Evolutionary conservation across 1,140 invertebrate species (phyloP).

Genomic region (Augochlora pura): DNA sequence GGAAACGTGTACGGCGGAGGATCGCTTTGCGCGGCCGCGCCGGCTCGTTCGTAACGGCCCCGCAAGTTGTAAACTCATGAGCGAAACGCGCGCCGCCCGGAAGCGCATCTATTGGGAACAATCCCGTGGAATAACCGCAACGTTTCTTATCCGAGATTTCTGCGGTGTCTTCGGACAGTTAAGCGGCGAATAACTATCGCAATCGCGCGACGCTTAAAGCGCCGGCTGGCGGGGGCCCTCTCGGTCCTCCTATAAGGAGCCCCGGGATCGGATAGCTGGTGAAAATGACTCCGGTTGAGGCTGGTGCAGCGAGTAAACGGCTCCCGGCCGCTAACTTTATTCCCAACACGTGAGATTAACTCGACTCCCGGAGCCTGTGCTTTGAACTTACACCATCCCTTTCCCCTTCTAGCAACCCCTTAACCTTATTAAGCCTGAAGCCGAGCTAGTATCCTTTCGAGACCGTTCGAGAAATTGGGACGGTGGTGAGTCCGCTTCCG

Average conservation of each 20-base stretch:
- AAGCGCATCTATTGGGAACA: conserved; percentile 11
- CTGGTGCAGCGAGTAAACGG: conserved; percentile 51
- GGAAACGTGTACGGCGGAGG: not conserved
- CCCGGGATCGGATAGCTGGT: conserved; percentile 52
- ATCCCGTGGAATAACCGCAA: not conserved
- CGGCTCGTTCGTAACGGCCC: not conserved
- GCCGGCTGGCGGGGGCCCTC: conserved; percentile 10
- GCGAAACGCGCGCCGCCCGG: too few relatives aligned
- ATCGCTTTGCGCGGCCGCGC: too few relatives aligned
- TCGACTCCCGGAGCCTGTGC: conserved; percentile 50
- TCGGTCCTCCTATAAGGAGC: conserved; percentile 15
- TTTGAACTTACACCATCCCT: conserved; percentile 53
- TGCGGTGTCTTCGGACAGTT: conserved; percentile 23
- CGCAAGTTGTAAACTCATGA: not conserved
- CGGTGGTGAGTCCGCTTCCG: conserved; percentile 62
- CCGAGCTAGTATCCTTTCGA: conserved; percentile 65
- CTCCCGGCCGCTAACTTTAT: conserved; percentile 65
- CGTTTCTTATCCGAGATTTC: conserved; percentile 48
- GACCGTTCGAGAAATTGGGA: conserved; percentile 70
- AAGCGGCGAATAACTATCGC: conserved; percentile 33
- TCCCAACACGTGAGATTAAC: conserved; percentile 70
- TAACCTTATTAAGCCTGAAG: conserved; percentile 69
- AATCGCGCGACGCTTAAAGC: conserved; percentile 24
- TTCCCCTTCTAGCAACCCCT: conserved; percentile 40
- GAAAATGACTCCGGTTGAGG: conserved; percentile 62